Evolutionary conservation across 2,888 invertebrate species (phyloP), one percentile per base, ranked within the genome.

Genomic region (Phyto melanocephala): DNA sequence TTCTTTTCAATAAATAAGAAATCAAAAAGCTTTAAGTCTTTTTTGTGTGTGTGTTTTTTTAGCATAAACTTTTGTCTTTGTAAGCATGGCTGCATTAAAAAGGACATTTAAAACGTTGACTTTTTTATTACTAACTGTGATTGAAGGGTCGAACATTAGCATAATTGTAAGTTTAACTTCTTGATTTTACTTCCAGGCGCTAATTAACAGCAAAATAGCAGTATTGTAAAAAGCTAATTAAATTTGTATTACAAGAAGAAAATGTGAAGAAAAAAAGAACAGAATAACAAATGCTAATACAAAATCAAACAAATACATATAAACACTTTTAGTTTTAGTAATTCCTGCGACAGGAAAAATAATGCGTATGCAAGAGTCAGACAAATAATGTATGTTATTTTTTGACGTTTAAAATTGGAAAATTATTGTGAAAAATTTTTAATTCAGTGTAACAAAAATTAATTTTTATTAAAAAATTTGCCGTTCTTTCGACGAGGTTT

Each of bases 71-170:
- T 68, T 77, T 52, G 42, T 33, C 8, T 62, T 15, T 45, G 42
- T 1, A 52, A 24, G 7, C 24, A 13, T 52, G 52, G 13, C 13
- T 52, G 22, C 13, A 45, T 10, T 40, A 2, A 24, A 17, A 40
- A 15, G 52, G 1, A 28, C 4, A 42, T 1, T 8, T 5, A 58
- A 58, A 22, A 71, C 4, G 15, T 56, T 2, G 22, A 68, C n/a
- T 3, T 47, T 60, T 52, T 62, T 2, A 10, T 20, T 33, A 65
- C 45, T 10, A 13, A n/a, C 40, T 62, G 24, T 67, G 13, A 52
- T 60, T 67, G 35, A 80, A 80, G 80, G 80, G 68, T 74, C 37
- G 74, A 65, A 83, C 77, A 77, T 83, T 80, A 70, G 33, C 68
- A 80, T 60, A 28, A 65, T 80, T 68, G 17, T 42, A 60, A 65